phyloP scores from a whole-genome alignment of 1,140 invertebrate species.

The Gonatopus flavifemur region DNA sequence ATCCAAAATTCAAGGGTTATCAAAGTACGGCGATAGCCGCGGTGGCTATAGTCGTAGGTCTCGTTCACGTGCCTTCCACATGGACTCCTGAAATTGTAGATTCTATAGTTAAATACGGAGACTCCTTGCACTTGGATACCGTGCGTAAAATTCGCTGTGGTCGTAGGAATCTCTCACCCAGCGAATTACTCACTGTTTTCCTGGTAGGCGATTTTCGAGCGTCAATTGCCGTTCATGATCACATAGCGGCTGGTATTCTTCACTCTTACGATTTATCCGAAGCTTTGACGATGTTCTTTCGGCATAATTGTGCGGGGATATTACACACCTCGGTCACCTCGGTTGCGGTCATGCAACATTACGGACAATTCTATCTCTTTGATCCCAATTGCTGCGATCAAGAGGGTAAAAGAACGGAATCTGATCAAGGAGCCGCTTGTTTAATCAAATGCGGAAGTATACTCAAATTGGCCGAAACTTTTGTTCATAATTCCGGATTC shows the following conservation, averaged over 20 bases:
- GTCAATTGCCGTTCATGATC: constrained; percentile 28
- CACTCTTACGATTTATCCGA: constrained; percentile 28
- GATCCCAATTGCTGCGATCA: constrained; percentile 39
- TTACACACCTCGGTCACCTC: constrained; percentile 33
- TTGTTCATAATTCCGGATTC: constrained; percentile 36
- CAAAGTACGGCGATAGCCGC: constrained; percentile 46
- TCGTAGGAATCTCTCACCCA: constrained; percentile 33
- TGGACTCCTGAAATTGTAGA: constrained; percentile 43
- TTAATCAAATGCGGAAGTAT: constrained; percentile 39
- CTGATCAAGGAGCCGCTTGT: constrained; percentile 35
- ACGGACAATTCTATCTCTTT: constrained; percentile 43
- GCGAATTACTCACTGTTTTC: constrained; percentile 38
- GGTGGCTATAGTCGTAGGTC: constrained; percentile 35
- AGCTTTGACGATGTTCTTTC: constrained; percentile 28
- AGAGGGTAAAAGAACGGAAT: constrained; percentile 13
- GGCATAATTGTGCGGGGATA: constrained; percentile 28
- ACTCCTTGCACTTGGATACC: constrained; percentile 35
- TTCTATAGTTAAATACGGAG: constrained; percentile 35
- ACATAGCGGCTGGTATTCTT: constrained; percentile 37
- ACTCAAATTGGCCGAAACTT: constrained; percentile 30
- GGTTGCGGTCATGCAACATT: constrained; percentile 42
- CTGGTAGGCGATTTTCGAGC: constrained; percentile 39
- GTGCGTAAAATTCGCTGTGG: constrained; percentile 22
- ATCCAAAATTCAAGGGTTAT: constrained; percentile 23
- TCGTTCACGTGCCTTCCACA: constrained; percentile 40